Conservation (phyloP, 2,888 invertebrate species). For the Stenchaetothrips biformis region DNA sequence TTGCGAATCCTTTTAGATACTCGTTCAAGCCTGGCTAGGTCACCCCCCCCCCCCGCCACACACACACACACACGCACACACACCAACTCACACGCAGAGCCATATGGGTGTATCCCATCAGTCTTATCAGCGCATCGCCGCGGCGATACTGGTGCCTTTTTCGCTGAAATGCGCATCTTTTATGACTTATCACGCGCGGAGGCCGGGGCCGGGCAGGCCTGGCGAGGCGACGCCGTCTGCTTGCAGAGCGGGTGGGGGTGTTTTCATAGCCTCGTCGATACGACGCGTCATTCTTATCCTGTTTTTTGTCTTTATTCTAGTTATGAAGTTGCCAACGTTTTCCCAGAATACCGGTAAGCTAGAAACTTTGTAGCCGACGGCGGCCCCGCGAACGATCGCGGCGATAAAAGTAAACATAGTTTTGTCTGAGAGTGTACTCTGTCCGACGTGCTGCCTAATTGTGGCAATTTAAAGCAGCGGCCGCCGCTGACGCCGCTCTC, state of each 20-base stretch:
- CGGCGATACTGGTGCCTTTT: background rate
- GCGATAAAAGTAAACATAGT: background rate
- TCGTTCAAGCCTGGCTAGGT: no score
- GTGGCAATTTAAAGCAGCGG: background rate
- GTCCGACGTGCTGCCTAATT: background rate
- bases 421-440: no score
- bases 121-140: background rate
- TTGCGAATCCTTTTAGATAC: no score
- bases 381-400: no score
- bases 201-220: background rate
- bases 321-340: no score
- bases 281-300: no score
- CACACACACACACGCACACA: no score
- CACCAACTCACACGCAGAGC: no score
- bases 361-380: no score
- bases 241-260: background rate
- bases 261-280: no score
- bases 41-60: background rate
- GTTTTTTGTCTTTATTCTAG: no score
- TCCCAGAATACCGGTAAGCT: no score
- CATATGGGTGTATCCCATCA: background rate
- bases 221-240: background rate
- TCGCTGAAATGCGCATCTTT: background rate
- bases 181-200: slow-evolving; percentile 9
- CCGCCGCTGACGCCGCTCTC: background rate